Evolutionary conservation across 2,888 invertebrate species (phyloP).

Genomic region (Pecten maximus): DNA sequence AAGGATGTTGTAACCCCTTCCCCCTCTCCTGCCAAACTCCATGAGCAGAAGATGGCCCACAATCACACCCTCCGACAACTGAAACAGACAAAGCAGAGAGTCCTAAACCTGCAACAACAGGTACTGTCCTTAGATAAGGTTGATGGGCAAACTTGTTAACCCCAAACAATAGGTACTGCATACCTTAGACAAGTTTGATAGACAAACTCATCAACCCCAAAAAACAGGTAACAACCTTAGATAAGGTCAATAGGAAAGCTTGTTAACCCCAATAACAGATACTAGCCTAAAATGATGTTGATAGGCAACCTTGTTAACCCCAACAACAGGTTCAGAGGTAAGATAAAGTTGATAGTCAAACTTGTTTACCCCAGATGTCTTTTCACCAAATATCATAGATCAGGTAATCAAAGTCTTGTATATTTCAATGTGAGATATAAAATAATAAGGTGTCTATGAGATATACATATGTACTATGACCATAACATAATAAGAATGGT

Average conservation of each 20-base stretch:
- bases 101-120: conserved; percentile 76
- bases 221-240: conserved; percentile 70
- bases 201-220: too few species aligned
- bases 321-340: conserved; percentile 72
- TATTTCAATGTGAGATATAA: too few species aligned
- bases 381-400: too few species aligned
- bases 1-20: conserved; percentile 48
- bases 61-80: conserved; percentile 64
- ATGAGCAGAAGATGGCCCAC: conserved; percentile 55
- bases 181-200: too few species aligned
- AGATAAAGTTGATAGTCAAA: neutral
- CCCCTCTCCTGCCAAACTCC: conserved; percentile 50
- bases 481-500: too few species aligned
- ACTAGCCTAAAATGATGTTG: too few species aligned
- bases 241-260: neutral
- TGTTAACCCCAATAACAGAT: neutral
- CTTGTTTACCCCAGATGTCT: too few species aligned
- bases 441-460: too few species aligned
- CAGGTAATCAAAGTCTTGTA: too few species aligned
- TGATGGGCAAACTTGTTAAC: neutral
- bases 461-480: too few species aligned
- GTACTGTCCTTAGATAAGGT: conserved; percentile 54
- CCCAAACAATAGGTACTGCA: too few species aligned
- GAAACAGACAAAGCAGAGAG: conserved; percentile 72
- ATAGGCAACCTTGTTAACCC: too few species aligned